Evolutionary conservation across 2,113 vertebrate species (phyloP).

Genomic region (Amblyopsis rosae): DNA sequence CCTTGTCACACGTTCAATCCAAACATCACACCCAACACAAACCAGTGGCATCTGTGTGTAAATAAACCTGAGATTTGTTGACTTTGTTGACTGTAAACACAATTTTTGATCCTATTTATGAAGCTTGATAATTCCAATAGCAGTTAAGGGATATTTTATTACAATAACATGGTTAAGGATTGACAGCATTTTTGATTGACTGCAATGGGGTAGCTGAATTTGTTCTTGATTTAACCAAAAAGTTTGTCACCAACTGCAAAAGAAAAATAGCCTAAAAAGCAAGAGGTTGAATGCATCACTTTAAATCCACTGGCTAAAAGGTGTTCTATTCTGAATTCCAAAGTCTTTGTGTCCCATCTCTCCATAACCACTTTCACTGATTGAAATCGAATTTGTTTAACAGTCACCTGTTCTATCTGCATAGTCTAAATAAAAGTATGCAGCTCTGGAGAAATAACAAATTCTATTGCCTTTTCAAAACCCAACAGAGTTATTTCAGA

Average conservation of each 20-base stretch:
- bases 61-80: no score
- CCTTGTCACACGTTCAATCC: no score
- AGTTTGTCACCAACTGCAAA: background rate
- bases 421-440: slow-evolving; percentile 18
- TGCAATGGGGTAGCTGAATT: no score
- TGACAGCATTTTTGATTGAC: no score
- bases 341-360: background rate
- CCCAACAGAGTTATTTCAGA: slow-evolving; percentile 32
- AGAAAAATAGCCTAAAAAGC: slow-evolving; percentile 5
- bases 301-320: slow-evolving; percentile 12
- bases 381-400: slow-evolving; percentile 19
- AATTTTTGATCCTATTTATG: no score
- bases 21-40: no score
- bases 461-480: slow-evolving; percentile 37
- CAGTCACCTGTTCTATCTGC: slow-evolving; percentile 18
- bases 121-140: no score
- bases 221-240: no score
- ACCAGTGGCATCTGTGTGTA: no score
- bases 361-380: slow-evolving; percentile 11
- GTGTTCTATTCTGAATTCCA: background rate
- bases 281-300: slow-evolving; percentile 4
- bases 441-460: slow-evolving; percentile 25
- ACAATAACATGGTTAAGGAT: no score
- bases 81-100: no score
- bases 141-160: no score